Conservation (phyloP, 1,140 invertebrate genomes). For the Polypedilum vanderplanki region DNA sequence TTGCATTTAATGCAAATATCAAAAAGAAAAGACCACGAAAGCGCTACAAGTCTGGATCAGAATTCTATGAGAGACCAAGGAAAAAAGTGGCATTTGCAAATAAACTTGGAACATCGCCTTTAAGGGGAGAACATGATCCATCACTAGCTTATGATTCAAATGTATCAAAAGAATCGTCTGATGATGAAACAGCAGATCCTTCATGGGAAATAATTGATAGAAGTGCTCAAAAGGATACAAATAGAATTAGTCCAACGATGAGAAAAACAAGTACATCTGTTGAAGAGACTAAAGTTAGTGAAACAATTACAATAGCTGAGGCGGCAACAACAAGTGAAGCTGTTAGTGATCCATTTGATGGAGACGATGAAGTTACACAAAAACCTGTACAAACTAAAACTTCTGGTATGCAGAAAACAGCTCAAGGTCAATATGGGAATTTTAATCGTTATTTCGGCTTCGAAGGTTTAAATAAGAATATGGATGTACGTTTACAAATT, state of each 20-base stretch:
- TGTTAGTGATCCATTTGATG: slow-evolving; percentile 37
- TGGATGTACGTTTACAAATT: slow-evolving; percentile 73
- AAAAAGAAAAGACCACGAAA: background rate
- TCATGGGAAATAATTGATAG: slow-evolving; percentile 8
- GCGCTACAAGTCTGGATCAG: background rate
- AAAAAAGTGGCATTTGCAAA: slow-evolving; percentile 44
- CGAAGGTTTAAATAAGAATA: slow-evolving; percentile 69
- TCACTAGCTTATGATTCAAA: background rate
- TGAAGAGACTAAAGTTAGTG: background rate
- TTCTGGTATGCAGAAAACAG: slow-evolving; percentile 42
- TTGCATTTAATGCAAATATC: slow-evolving; percentile 41
- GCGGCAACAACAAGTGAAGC: slow-evolving; percentile 28
- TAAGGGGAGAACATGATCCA: background rate
- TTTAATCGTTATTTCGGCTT: slow-evolving; percentile 97
- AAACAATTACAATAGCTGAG: slow-evolving; percentile 15
- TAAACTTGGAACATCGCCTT: background rate
- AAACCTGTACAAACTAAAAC: slow-evolving; percentile 59
- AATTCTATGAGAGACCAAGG: background rate
- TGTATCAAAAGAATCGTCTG: background rate
- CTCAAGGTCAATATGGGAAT: slow-evolving; percentile 87
- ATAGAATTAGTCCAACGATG: slow-evolving; percentile 30
- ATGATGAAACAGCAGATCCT: slow-evolving; percentile 29
- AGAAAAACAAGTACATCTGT: slow-evolving; percentile 21
- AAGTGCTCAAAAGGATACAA: slow-evolving; percentile 32
- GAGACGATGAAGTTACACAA: slow-evolving; percentile 41